phyloP scores from a whole-genome alignment of 1,140 invertebrate species.

The Neelides sp. region DNA sequence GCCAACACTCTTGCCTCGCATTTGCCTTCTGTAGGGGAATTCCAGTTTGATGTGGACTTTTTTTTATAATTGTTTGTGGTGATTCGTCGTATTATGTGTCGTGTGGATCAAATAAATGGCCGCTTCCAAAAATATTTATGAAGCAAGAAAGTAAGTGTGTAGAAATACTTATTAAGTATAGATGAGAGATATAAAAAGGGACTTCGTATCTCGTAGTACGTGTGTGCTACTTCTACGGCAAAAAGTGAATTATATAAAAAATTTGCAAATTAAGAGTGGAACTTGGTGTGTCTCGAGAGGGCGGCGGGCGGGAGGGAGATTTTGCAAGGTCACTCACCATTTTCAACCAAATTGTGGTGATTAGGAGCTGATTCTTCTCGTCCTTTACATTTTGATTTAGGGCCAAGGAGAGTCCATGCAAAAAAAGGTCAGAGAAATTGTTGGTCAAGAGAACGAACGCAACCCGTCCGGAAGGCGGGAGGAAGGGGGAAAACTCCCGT shows the following conservation, averaged over 20 bases:
- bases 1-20: no score
- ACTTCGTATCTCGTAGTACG: not conserved
- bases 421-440: conserved; percentile 31
- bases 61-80: no score
- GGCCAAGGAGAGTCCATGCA: conserved; percentile 33
- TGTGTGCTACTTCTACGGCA: conserved; percentile 5
- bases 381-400: conserved; percentile 45
- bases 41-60: no score
- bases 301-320: conserved; percentile 30
- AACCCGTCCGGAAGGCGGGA: no score
- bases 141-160: conserved; percentile 2
- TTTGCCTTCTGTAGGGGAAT: no score
- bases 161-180: not conserved
- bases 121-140: conserved; percentile 14
- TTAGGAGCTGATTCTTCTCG: conserved; percentile 84
- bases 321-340: conserved; percentile 55
- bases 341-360: conserved; percentile 85
- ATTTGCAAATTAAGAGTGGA: conserved; percentile 1
- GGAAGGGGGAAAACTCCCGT: no score
- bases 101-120: no score
- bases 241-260: conserved; percentile 10
- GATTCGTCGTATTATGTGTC: no score
- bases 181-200: no score
- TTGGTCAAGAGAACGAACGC: no score
- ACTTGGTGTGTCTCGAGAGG: not conserved